Conservation (phyloP, 2,888 invertebrate genomes). For the Blomia tropicalis region DNA sequence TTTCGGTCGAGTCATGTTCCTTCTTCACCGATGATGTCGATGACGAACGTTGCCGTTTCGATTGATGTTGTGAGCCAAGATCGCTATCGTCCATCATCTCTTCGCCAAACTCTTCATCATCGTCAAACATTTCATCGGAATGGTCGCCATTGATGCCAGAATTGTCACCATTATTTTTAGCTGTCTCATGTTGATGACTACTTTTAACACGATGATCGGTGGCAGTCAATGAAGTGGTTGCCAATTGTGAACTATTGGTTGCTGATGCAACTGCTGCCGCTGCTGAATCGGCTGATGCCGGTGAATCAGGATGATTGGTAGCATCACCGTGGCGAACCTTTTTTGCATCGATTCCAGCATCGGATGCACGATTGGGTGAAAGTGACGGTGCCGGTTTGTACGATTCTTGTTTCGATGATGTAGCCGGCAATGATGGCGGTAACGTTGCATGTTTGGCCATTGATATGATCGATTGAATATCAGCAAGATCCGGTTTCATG, state of each 20-base stretch:
- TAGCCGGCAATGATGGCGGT: neutral
- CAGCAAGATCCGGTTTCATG: conserved; percentile 50
- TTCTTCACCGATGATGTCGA: neutral
- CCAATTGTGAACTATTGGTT: neutral
- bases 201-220: neutral
- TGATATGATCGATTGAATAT: conserved; percentile 64
- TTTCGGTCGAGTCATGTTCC: neutral
- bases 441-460: conserved; percentile 45
- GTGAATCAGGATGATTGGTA: conserved; percentile 2
- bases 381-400: conserved; percentile 31
- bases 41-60: neutral
- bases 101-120: neutral
- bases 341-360: neutral
- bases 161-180: neutral
- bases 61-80: neutral
- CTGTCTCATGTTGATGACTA: neutral
- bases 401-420: conserved; percentile 15
- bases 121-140: neutral
- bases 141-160: neutral
- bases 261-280: conserved; percentile 1
- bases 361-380: conserved; percentile 5
- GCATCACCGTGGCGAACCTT: neutral
- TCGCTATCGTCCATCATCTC: neutral
- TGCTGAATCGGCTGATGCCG: conserved; percentile 16
- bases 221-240: neutral